Percentiles rank a stretch among this genome's conserved stretches.
Evolutionary conservation across 2,888 invertebrate genomes (phyloP).

Genomic region (Cyrtodaria siliqua): DNA sequence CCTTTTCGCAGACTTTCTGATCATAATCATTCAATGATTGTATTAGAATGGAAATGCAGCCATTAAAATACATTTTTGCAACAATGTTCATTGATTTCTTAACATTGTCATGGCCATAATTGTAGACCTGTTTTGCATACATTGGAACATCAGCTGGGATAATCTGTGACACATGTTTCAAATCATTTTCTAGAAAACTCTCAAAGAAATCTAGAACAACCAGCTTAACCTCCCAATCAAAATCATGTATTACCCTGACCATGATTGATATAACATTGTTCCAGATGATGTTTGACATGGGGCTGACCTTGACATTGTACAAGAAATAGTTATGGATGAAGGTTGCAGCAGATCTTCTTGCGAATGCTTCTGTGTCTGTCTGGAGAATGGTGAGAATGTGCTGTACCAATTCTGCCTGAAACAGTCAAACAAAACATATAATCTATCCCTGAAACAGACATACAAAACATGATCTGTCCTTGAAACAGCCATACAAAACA

Average conservation of each 20-base stretch:
- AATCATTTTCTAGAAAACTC: slow-evolving; percentile 27
- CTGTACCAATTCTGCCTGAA: slow-evolving; percentile 63
- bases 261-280: slow-evolving; percentile 1
- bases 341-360: slow-evolving; percentile 71
- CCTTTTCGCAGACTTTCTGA: slow-evolving; percentile 56
- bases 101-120: not conserved
- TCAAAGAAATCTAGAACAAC: slow-evolving; percentile 68
- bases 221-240: slow-evolving; percentile 81
- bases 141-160: slow-evolving; percentile 17
- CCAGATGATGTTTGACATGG: not conserved
- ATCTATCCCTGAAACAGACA: not conserved
- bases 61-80: slow-evolving; percentile 6
- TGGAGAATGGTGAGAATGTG: slow-evolving; percentile 56
- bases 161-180: not conserved
- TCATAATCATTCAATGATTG: slow-evolving; percentile 60
- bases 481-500: no score
- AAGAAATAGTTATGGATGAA: slow-evolving; percentile 48
- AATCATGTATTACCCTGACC: slow-evolving; percentile 62
- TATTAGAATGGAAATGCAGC: slow-evolving; percentile 36
- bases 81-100: not conserved
- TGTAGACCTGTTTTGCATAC: slow-evolving; percentile 22
- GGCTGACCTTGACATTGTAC: slow-evolving; percentile 10
- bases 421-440: slow-evolving; percentile 1
- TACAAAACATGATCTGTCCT: not conserved
- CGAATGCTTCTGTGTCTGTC: slow-evolving; percentile 76